Percentiles rank a stretch among this genome's conserved stretches.
phyloP scores from a whole-genome alignment of 2,113 vertebrate genomes.

The Rhineura floridana region DNA sequence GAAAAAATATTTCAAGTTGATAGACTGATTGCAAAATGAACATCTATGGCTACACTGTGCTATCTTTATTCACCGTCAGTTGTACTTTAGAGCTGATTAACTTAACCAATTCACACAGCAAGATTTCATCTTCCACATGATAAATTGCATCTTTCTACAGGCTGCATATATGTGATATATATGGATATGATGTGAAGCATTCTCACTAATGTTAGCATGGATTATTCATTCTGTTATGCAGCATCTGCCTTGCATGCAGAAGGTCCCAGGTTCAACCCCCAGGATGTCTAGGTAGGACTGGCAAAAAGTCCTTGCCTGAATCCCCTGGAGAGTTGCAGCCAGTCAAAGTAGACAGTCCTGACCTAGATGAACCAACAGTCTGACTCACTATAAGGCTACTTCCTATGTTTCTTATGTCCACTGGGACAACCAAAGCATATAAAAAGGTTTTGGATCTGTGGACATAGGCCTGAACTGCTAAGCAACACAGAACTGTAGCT shows the following conservation, averaged over 20 bases:
- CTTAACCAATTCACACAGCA: neutral
- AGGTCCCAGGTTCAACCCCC: too few relatives aligned
- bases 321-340: too few relatives aligned
- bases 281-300: too few relatives aligned
- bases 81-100: neutral
- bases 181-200: neutral
- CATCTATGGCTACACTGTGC: accelerated
- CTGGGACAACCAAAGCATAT: neutral
- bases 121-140: neutral
- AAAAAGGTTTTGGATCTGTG: neutral
- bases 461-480: neutral
- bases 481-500: neutral
- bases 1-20: constrained; percentile 26
- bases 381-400: too few relatives aligned
- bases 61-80: neutral
- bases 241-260: too few relatives aligned
- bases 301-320: too few relatives aligned
- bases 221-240: too few relatives aligned
- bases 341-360: too few relatives aligned
- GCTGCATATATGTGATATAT: neutral
- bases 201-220: neutral
- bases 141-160: neutral
- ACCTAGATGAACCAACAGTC: too few relatives aligned
- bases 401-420: neutral
- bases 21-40: neutral